Evolutionary conservation across 2,113 vertebrate genomes (phyloP).

Genomic region (Martes martes): DNA sequence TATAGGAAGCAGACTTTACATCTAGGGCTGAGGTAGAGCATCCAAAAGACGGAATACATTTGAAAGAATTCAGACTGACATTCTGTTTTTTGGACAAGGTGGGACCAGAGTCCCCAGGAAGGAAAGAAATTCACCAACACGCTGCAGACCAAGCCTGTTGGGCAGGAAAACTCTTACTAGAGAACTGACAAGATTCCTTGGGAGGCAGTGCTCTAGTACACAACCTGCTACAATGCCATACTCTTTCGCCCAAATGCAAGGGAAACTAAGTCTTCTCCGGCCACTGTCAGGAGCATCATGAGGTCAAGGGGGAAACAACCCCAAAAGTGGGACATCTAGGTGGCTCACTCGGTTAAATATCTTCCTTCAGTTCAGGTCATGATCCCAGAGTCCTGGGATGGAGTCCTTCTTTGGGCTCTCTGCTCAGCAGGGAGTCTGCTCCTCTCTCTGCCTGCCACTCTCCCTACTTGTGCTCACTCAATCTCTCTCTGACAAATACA

Average conservation of each 20-base stretch:
- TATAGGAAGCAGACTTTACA: background rate
- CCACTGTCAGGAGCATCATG: background rate
- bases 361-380: too few relatives aligned
- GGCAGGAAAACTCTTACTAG: background rate
- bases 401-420: too few relatives aligned
- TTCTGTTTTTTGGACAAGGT: background rate
- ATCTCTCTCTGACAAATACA: too few relatives aligned
- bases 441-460: too few relatives aligned
- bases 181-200: background rate
- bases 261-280: too few relatives aligned
- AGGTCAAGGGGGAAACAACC: background rate
- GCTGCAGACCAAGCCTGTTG: background rate
- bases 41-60: background rate
- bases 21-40: background rate
- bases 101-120: rapidly evolving
- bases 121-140: background rate
- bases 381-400: too few relatives aligned
- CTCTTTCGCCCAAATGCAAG: background rate
- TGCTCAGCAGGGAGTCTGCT: too few relatives aligned
- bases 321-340: background rate
- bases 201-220: background rate
- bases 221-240: background rate
- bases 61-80: background rate
- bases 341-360: too few relatives aligned
- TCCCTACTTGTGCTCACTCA: too few relatives aligned